Evolutionary conservation across 2,888 invertebrate species (phyloP).

Genomic region (Electrophaes corylata): DNA sequence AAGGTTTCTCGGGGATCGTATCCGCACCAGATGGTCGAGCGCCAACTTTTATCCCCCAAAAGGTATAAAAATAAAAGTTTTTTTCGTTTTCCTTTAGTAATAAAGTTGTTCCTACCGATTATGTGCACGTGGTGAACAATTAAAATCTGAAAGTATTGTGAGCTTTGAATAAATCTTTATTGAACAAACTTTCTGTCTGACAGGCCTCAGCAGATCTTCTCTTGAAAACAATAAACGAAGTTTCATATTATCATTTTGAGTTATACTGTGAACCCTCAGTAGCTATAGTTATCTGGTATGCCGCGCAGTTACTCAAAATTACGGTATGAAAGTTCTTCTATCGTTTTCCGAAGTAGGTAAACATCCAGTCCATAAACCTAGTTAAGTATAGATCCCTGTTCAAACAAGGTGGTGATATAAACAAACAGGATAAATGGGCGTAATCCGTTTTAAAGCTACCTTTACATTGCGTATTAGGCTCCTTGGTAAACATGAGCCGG

Average conservation of each 20-base stretch:
- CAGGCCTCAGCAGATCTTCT: too few relatives aligned
- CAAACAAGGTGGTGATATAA: slow-evolving; percentile 8
- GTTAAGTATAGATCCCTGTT: not conserved
- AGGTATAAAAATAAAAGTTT: slow-evolving; percentile 25
- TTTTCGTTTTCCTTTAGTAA: slow-evolving; percentile 16
- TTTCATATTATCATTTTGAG: too few relatives aligned
- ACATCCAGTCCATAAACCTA: too few relatives aligned
- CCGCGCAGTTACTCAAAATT: too few relatives aligned
- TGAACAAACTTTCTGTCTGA: not conserved
- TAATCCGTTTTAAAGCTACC: slow-evolving; percentile 1
- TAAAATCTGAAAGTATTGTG: not conserved
- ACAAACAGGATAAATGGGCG: slow-evolving; percentile 2
- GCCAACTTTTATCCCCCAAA: slow-evolving; percentile 29
- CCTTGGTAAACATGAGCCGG: slow-evolving; percentile 5
- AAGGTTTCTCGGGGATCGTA: slow-evolving; percentile 18
- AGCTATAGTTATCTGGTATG: too few relatives aligned
- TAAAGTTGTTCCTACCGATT: slow-evolving; percentile 28
- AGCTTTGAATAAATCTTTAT: not conserved
- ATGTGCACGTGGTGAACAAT: slow-evolving; percentile 16
- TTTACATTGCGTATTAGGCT: slow-evolving; percentile 5
- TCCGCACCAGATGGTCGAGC: slow-evolving; percentile 29
- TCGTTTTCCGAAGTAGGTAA: too few relatives aligned
- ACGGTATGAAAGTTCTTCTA: too few relatives aligned
- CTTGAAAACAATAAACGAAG: too few relatives aligned
- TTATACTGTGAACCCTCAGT: too few relatives aligned